These are phyloP conservation scores for Andrena flavipes DNA, from an alignment of 2,888 invertebrate genomes.

Conservation along the genomic window DNA sequence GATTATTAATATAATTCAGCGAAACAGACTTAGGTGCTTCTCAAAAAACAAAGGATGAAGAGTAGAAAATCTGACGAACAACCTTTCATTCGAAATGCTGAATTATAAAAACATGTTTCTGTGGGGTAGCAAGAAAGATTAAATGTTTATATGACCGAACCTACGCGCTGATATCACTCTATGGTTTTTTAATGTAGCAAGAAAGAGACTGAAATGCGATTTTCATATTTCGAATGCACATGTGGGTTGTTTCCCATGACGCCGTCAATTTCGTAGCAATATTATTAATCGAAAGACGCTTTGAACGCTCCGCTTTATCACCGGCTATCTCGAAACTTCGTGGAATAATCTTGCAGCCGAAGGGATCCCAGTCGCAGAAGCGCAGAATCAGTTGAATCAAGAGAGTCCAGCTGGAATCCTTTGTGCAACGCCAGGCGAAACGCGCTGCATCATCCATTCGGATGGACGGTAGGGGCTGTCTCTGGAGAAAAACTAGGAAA, in stretches of 20 bases:
- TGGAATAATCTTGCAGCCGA: background rate
- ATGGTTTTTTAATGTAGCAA: too few species aligned
- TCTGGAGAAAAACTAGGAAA: conserved; percentile 66
- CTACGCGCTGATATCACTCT: too few species aligned
- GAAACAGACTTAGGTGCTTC: background rate
- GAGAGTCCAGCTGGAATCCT: conserved; percentile 54
- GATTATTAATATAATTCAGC: too few species aligned
- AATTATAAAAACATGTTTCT: too few species aligned
- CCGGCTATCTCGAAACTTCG: conserved; percentile 7
- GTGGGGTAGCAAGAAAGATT: background rate
- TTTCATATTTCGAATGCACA: conserved; percentile 7
- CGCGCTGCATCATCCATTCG: conserved; percentile 58
- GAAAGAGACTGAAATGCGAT: background rate
- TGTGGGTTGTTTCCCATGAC: background rate
- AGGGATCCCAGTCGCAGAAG: conserved; percentile 32
- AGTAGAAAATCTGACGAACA: background rate
- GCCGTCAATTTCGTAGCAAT: conserved; percentile 36
- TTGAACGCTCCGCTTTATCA: conserved; percentile 23
- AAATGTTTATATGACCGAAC: too few species aligned
- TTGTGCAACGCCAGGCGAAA: conserved; percentile 16
- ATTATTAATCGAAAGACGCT: conserved; percentile 12
- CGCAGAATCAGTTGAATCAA: conserved; percentile 67
- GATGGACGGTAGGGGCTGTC: conserved; percentile 33
- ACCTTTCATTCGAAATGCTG: background rate
- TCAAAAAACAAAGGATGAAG: background rate